phyloP scores from a whole-genome alignment of 1,140 invertebrate species.

The Acromyrmex heyeri region DNA sequence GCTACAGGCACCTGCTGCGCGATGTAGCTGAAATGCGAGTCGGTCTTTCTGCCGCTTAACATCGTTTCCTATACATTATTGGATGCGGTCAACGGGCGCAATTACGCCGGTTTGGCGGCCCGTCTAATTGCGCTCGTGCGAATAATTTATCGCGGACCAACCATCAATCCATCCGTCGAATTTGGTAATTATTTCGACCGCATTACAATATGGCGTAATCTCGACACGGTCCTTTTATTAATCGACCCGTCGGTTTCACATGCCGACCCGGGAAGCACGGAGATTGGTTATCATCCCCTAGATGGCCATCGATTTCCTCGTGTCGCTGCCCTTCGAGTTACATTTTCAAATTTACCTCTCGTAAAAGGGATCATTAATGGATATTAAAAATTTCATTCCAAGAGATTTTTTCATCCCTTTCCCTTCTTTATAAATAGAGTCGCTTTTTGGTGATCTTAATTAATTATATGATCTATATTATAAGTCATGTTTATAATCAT shows the following conservation, averaged over 20 bases:
- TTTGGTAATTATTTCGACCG: constrained; percentile 54
- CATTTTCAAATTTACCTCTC: constrained; percentile 23
- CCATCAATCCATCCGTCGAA: constrained; percentile 54
- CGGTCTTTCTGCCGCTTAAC: constrained; percentile 49
- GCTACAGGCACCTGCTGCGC: not conserved
- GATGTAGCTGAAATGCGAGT: constrained; percentile 44
- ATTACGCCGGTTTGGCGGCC: constrained; percentile 40
- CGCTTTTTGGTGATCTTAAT: not conserved
- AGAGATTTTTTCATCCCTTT: too few species aligned
- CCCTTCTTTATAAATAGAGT: not conserved
- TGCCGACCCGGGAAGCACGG: not conserved
- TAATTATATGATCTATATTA: not conserved
- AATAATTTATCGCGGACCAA: constrained; percentile 50
- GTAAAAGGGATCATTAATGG: constrained; percentile 2
- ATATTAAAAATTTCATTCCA: constrained; percentile 32
- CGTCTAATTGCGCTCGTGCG: constrained; percentile 44
- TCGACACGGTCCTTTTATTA: constrained; percentile 52
- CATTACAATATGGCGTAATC: constrained; percentile 54
- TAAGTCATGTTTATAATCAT: not conserved
- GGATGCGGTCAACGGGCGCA: constrained; percentile 32
- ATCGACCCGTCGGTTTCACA: constrained; percentile 37
- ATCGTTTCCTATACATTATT: constrained; percentile 43
- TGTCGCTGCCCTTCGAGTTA: not conserved
- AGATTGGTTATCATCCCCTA: constrained; percentile 21
- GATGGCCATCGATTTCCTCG: constrained; percentile 28